These are phyloP conservation scores for Ornithoptera alexandrae DNA, from an alignment of 2,888 invertebrate species.

Conservation along the genomic window DNA sequence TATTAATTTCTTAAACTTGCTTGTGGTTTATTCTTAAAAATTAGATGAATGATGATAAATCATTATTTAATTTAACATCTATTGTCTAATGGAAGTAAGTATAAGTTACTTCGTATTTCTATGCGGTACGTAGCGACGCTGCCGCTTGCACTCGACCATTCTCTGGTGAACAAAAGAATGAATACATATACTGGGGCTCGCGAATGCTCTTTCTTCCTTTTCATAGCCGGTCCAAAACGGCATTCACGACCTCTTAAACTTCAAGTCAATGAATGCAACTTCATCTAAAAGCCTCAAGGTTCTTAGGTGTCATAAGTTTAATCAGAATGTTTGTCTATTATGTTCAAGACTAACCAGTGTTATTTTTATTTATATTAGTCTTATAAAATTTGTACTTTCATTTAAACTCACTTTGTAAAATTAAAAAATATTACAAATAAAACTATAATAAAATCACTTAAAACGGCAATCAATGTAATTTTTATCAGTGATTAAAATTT, in stretches of 20 bases:
- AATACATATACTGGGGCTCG: conserved; percentile 55
- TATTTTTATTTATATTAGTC: neutral
- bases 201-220: conserved; percentile 55
- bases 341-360: no score
- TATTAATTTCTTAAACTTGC: no score
- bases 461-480: no score
- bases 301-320: conserved; percentile 20
- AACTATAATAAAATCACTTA: no score
- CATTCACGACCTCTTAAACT: conserved; percentile 55
- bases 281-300: conserved; percentile 43
- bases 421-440: no score
- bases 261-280: conserved; percentile 52
- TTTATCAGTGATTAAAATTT: no score
- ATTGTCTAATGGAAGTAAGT: neutral
- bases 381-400: neutral
- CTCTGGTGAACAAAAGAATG: conserved; percentile 58
- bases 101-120: conserved; percentile 31
- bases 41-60: neutral
- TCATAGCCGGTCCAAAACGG: conserved; percentile 55
- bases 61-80: neutral
- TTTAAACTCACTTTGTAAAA: no score
- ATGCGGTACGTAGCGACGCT: conserved; percentile 32
- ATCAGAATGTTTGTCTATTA: conserved; percentile 1
- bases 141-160: conserved; percentile 46
- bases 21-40: no score